These are phyloP conservation scores for Loxodonta africana DNA, from an alignment of 2,113 vertebrate genomes.

Conservation along the genomic window DNA sequence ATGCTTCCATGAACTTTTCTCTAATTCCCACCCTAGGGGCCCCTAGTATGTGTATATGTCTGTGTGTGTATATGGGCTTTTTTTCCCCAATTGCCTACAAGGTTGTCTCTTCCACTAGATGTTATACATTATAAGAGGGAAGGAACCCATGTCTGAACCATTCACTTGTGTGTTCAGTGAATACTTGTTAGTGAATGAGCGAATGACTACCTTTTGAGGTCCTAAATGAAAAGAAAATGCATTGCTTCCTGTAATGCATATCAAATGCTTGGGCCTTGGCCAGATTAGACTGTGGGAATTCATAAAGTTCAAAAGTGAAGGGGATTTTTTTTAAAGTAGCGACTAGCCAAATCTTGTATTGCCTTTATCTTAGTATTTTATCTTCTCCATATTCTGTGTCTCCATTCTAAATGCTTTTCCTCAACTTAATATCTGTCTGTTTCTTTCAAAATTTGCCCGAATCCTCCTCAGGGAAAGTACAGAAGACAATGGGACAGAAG, in stretches of 20 bases:
- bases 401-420: constrained; percentile 38
- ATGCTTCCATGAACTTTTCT: constrained; percentile 15
- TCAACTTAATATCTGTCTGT: constrained; percentile 20
- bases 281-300: constrained; percentile 18
- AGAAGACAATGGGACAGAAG: constrained; percentile 38
- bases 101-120: neutral
- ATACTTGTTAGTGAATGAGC: constrained; percentile 45
- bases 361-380: neutral
- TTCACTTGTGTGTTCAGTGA: constrained; percentile 55
- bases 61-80: neutral
- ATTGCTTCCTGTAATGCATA: constrained; percentile 48
- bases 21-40: neutral
- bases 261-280: constrained; percentile 37
- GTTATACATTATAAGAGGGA: neutral
- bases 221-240: constrained; percentile 28
- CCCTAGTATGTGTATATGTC: neutral
- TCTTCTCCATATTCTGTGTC: neutral
- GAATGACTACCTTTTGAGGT: constrained; percentile 28
- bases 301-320: constrained; percentile 18
- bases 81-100: neutral
- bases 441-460: neutral
- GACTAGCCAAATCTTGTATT: constrained; percentile 22
- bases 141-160: neutral
- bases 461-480: constrained; percentile 36
- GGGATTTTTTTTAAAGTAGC: neutral